Percentiles rank a stretch among this genome's conserved stretches.
Conservation (phyloP, 2,797 vertebrate species). For the Macrochelys suwanniensis region DNA sequence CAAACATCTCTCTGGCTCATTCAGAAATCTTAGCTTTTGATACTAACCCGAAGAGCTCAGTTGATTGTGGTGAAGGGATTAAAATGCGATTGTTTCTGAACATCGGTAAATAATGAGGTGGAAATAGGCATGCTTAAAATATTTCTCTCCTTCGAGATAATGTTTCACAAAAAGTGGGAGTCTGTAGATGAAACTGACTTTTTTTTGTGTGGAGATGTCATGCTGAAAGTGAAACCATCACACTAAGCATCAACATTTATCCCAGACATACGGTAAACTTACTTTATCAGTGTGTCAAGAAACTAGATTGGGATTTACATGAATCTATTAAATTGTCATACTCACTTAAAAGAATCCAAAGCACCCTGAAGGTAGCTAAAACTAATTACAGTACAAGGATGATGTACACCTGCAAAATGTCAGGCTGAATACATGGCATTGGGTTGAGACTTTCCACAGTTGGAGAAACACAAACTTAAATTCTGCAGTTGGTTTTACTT, state of each 20-base stretch:
- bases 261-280: background rate
- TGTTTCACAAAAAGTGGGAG: conserved; percentile 59
- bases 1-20: conserved; percentile 64
- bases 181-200: conserved; percentile 46
- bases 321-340: background rate
- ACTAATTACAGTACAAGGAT: conserved; percentile 12
- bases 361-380: background rate
- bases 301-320: background rate
- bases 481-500: background rate
- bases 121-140: conserved; percentile 71
- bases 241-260: background rate
- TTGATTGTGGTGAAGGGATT: conserved; percentile 27
- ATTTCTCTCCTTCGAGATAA: conserved; percentile 73
- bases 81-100: conserved; percentile 59
- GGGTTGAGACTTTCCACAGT: background rate
- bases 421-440: background rate
- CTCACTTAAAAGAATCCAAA: background rate
- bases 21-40: conserved; percentile 64
- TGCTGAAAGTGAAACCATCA: conserved; percentile 8
- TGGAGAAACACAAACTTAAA: conserved; percentile 11
- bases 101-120: conserved; percentile 61
- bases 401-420: background rate
- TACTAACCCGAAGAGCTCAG: conserved; percentile 66
- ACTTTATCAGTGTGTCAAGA: background rate
- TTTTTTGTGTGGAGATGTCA: background rate